A percentile compares a stretch with the other conserved stretches of the same genome.
Evolutionary conservation across 2,113 vertebrate genomes (phyloP).

Genomic region (Speoplatyrhinus poulsoni): DNA sequence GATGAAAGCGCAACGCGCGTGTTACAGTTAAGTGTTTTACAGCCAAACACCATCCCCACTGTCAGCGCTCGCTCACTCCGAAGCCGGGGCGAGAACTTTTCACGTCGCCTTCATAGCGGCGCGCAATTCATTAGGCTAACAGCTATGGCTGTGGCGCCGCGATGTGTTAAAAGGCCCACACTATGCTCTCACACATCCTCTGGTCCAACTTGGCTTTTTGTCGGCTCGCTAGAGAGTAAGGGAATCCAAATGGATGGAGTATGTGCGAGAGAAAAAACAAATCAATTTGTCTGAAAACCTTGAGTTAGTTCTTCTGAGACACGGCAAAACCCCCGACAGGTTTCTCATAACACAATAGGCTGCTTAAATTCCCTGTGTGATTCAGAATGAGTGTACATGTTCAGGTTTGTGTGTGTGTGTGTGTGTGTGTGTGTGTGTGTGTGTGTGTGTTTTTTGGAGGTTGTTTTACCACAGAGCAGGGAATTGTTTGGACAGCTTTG

Average conservation of each 20-base stretch:
- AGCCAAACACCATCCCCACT: conserved; percentile 22
- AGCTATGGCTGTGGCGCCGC: conserved; percentile 7
- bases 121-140: conserved; percentile 20
- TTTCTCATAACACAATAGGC: conserved; percentile 56
- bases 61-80: conserved; percentile 24
- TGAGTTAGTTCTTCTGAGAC: conserved; percentile 17
- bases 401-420: conserved; percentile 35
- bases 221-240: conserved; percentile 53
- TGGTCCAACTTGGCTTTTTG: conserved; percentile 43
- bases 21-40: conserved; percentile 21
- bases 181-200: conserved; percentile 32
- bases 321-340: conserved; percentile 16
- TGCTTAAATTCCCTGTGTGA: conserved; percentile 55
- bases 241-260: conserved; percentile 35
- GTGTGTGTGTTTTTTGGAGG: conserved; percentile 32
- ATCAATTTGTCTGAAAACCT: conserved; percentile 51
- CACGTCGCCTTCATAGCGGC: conserved; percentile 20
- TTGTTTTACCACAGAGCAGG: conserved; percentile 50
- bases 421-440: conserved; percentile 50
- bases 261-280: conserved; percentile 50
- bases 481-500: conserved; percentile 42
- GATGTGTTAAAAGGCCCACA: neutral
- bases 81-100: conserved; percentile 12
- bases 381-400: conserved; percentile 8
- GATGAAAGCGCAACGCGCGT: conserved; percentile 27